phyloP scores from a whole-genome alignment of 2,888 invertebrate species.

The Dyspetes luteomarginatus region DNA sequence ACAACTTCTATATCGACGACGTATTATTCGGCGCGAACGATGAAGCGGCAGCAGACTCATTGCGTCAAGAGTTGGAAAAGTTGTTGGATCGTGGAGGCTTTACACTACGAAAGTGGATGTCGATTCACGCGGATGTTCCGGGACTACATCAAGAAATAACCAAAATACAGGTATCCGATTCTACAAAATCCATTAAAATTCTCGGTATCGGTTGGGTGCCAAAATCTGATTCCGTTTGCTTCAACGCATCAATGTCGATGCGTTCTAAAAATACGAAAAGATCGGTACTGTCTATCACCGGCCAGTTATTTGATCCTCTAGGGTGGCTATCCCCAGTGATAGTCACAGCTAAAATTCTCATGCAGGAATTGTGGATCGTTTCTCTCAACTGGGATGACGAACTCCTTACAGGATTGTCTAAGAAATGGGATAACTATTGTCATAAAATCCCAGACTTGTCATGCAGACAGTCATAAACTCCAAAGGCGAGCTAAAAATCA shows the following conservation, averaged over 20 bases:
- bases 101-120: constrained; percentile 36
- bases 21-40: constrained; percentile 34
- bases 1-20: constrained; percentile 69
- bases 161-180: constrained; percentile 12
- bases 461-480: neutral
- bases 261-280: neutral
- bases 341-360: constrained; percentile 33
- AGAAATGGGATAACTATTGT: constrained; percentile 33
- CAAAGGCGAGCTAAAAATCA: neutral
- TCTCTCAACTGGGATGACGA: constrained; percentile 46
- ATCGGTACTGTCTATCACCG: neutral
- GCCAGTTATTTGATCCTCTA: constrained; percentile 6
- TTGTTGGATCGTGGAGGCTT: constrained; percentile 40
- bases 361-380: constrained; percentile 49
- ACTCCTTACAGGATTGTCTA: neutral
- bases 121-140: neutral
- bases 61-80: constrained; percentile 15
- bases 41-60: neutral
- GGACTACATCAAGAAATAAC: neutral
- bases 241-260: neutral
- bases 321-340: constrained; percentile 36
- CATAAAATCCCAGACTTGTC: constrained; percentile 2
- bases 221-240: neutral
- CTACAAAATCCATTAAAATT: constrained; percentile 8
- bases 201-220: constrained; percentile 36